phyloP scores from a whole-genome alignment of 1,140 invertebrate species.

The Cephus cinctus region DNA sequence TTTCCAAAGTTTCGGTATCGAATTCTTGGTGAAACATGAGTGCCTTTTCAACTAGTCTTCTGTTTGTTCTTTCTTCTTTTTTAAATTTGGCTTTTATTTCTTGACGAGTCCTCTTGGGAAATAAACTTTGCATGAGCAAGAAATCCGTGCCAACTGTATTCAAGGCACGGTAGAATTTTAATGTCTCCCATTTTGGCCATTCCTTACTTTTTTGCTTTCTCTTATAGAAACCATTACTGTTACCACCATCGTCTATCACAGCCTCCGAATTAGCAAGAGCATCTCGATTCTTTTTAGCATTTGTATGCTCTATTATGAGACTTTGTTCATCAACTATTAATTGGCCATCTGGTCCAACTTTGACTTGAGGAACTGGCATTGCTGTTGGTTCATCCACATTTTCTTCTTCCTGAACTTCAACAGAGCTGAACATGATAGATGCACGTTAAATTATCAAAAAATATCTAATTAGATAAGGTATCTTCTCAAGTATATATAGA shows the following conservation, averaged over 20 bases:
- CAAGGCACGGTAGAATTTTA: constrained; percentile 85
- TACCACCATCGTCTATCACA: constrained; percentile 65
- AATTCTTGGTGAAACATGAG: constrained; percentile 55
- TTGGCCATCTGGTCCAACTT: constrained; percentile 83
- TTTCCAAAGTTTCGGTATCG: constrained; percentile 53
- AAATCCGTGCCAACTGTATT: constrained; percentile 88
- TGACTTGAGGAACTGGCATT: constrained; percentile 79
- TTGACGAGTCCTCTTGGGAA: constrained; percentile 71
- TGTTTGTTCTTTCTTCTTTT: constrained; percentile 63
- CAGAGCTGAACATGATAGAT: not conserved
- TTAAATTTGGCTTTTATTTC: constrained; percentile 82
- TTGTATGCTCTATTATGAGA: constrained; percentile 76
- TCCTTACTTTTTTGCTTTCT: constrained; percentile 63
- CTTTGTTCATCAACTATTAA: constrained; percentile 86
- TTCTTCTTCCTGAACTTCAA: constrained; percentile 38
- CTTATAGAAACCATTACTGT: constrained; percentile 66
- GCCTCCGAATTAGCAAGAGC: constrained; percentile 64
- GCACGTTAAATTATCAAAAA: constrained; percentile 1
- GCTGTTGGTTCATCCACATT: constrained; percentile 52
- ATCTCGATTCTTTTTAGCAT: constrained; percentile 62
- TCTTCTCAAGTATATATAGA: not conserved
- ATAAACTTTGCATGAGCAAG: constrained; percentile 80
- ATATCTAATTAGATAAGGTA: not conserved
- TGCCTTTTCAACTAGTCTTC: constrained; percentile 59
- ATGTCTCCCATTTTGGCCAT: constrained; percentile 72